phyloP scores from a whole-genome alignment of 2,888 invertebrate species.

The Odontocerum albicorne region DNA sequence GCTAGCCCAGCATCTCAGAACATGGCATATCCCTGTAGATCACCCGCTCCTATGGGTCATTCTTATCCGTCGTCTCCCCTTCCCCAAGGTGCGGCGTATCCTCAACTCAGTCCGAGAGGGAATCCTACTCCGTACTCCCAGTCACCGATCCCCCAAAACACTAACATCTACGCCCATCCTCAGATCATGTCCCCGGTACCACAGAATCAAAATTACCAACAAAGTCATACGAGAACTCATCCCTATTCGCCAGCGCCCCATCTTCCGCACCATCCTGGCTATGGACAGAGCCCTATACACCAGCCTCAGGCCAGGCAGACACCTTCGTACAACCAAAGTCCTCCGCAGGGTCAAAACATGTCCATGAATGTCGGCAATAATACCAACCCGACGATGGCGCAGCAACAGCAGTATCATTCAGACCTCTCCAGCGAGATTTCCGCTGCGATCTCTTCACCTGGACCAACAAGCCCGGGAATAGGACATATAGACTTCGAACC shows the following conservation, averaged over 20 bases:
- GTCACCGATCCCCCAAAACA: constrained; percentile 38
- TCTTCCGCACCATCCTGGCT: constrained; percentile 38
- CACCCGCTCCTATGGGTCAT: constrained; percentile 32
- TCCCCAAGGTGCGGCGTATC: constrained; percentile 42
- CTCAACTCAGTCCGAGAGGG: constrained; percentile 44
- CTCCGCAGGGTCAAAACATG: constrained; percentile 41
- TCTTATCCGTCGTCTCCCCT: constrained; percentile 37
- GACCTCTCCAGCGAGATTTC: constrained; percentile 78
- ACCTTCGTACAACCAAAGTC: constrained; percentile 42
- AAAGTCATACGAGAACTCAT: constrained; percentile 43
- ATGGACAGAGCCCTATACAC: constrained; percentile 38
- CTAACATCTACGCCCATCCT: constrained; percentile 33
- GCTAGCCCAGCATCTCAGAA: constrained; percentile 35
- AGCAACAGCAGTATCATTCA: constrained; percentile 56
- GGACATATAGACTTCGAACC: constrained; percentile 77
- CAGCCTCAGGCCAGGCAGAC: constrained; percentile 40
- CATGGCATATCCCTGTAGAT: constrained; percentile 36
- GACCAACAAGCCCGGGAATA: constrained; percentile 67
- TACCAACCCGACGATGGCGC: constrained; percentile 12
- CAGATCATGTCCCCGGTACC: constrained; percentile 39
- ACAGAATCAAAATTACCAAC: constrained; percentile 39
- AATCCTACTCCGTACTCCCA: constrained; percentile 38
- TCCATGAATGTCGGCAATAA: constrained; percentile 38
- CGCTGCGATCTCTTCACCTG: constrained; percentile 75
- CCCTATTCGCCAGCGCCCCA: constrained; percentile 42